Evolutionary conservation across 2,888 invertebrate genomes (phyloP), one percentile per base, ranked within the genome.

Genomic region (Schizaphis graminum): DNA sequence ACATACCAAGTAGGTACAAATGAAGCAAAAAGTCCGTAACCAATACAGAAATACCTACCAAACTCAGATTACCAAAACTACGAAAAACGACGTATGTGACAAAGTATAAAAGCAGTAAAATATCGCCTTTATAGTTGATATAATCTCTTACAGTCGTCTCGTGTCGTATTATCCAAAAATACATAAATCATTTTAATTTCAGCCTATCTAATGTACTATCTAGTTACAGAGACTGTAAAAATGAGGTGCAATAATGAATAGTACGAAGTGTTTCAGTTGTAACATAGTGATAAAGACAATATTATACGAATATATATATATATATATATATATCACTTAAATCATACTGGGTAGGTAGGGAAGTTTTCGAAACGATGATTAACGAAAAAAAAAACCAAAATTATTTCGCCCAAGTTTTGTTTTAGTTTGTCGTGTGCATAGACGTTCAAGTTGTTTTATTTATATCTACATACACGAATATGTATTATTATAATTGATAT

Each of bases 401-500:
- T 35, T 16, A 67, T 67, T 77, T 7, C 77, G 77, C 35, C 8
- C 35, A 35, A 77, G 77, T 77, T 35, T 77, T 77, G 77, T 41
- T 77, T 41, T 7, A 35, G 8, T 77, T 77, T 77, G 35, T 77
- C 35, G 7, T 35, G 35, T 3, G 21, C 8, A 77, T n/a, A 67
- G 16, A 77, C 8, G 35, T 77, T 77, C 67, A 21, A 77, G 21
- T 77, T 77, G 21, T 77, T 77, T 35, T 41, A 35, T 53, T 53
- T 77, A 67, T 77, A 77, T 35, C 35, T 77, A 8, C 35, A 35
- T 8, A 77, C 35, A 77, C 77, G 35, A 21, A 35, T 77, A 77
- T 77, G 35, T 21, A 77, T 77, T 77, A 77, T 77, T 77, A 77
- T 77, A 77, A 77, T 77, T 77, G 35, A 77, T 77, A 35, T 77